Evolutionary conservation across 1,140 invertebrate genomes (phyloP).

Genomic region (Meloidogyne exigua): DNA sequence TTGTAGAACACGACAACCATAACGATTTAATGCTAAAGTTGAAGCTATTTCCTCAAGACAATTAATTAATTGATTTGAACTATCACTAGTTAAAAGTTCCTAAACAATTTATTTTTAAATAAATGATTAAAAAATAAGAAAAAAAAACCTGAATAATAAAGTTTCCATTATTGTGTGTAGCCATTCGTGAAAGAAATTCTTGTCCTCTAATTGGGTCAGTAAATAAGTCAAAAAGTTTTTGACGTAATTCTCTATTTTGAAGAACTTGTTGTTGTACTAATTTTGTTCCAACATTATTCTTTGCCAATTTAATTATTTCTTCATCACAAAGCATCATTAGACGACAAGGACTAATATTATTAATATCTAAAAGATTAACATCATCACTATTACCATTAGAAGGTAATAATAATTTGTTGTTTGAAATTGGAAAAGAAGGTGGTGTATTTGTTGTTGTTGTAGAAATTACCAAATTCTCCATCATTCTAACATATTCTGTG

Average conservation of each 20-base stretch:
- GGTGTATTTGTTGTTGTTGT: conserved; percentile 4
- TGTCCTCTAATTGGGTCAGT: neutral
- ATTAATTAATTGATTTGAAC: neutral
- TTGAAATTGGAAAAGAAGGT: neutral
- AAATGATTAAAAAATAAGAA: neutral
- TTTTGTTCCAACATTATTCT: neutral
- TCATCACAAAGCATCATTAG: neutral
- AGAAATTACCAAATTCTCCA: conserved; percentile 5
- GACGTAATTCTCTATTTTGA: neutral
- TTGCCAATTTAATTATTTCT: neutral
- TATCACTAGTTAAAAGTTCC: neutral
- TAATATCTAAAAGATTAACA: neutral
- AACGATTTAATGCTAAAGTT: neutral
- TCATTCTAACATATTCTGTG: neutral
- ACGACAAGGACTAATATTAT: neutral
- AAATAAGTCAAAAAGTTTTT: neutral
- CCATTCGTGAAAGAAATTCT: neutral
- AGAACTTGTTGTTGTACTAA: neutral
- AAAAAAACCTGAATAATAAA: neutral
- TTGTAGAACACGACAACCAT: neutral
- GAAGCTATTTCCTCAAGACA: neutral
- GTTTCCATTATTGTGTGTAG: neutral
- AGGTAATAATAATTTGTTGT: neutral
- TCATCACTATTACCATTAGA: neutral
- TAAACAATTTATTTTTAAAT: neutral